Percentiles rank a stretch among this genome's conserved stretches.
These are phyloP conservation scores for Cygnus olor DNA, from an alignment of 2,797 vertebrate species.

Conservation along the genomic window DNA sequence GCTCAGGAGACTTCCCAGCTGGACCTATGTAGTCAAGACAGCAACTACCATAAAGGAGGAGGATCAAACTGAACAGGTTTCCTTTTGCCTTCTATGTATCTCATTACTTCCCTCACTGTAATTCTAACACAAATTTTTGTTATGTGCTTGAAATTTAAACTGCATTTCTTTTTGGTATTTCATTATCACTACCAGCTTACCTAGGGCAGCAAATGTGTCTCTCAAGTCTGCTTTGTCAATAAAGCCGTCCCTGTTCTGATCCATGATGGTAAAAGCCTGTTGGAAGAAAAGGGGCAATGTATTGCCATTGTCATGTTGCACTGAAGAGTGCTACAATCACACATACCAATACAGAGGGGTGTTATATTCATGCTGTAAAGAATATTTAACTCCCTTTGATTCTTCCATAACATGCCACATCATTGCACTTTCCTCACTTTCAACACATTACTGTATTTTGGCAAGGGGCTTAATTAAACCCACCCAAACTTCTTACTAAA, in stretches of 20 bases:
- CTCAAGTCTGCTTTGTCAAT: conserved; percentile 91
- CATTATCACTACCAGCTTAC: conserved; percentile 56
- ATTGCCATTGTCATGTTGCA: not conserved
- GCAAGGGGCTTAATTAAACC: conserved; percentile 73
- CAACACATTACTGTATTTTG: conserved; percentile 56
- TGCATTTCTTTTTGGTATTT: not conserved
- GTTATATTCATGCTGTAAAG: not conserved
- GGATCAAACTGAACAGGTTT: conserved; percentile 30
- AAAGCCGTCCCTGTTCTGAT: conserved; percentile 91
- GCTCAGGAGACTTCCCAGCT: conserved; percentile 28
- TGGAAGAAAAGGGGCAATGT: not conserved
- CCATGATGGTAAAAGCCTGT: conserved; percentile 92
- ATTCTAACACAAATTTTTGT: conserved; percentile 15
- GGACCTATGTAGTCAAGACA: not conserved
- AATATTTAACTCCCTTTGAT: conserved; percentile 56
- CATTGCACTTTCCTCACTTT: conserved; percentile 51
- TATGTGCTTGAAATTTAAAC: not conserved
- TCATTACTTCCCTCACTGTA: not conserved
- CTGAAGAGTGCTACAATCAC: not conserved
- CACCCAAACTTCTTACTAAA: conserved; percentile 65
- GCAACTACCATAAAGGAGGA: not conserved
- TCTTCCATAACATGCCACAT: conserved; percentile 22
- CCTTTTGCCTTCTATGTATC: not conserved
- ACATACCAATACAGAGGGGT: not conserved
- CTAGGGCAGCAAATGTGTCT: conserved; percentile 88